Conservation (phyloP, 2,888 invertebrate genomes). For the Bibio marci region DNA sequence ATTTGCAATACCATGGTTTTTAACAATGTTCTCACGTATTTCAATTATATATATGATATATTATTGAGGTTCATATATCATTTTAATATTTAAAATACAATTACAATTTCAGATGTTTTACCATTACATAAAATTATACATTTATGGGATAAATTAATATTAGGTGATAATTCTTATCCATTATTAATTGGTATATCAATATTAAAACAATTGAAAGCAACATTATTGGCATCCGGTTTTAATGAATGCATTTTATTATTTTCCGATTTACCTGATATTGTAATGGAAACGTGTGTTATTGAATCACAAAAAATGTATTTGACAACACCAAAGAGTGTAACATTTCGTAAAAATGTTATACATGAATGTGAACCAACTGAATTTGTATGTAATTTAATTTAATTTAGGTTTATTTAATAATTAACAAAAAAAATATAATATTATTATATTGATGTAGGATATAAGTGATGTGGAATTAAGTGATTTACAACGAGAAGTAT, state of each 20-base stretch:
- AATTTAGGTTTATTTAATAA: conserved; percentile 2
- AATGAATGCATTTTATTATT: conserved; percentile 97
- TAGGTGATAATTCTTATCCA: conserved; percentile 87
- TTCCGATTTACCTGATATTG: conserved; percentile 96
- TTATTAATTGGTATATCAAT: conserved; percentile 90
- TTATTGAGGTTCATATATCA: background rate
- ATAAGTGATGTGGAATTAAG: conserved; percentile 49
- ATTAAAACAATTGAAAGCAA: conserved; percentile 68
- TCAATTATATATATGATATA: background rate
- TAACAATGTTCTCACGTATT: conserved; percentile 96
- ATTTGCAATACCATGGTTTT: conserved; percentile 97
- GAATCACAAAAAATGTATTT: conserved; percentile 76
- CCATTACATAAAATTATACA: conserved; percentile 95
- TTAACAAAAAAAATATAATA: conserved; percentile 3
- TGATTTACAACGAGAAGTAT: conserved; percentile 53
- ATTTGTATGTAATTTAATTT: conserved; percentile 22
- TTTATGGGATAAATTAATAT: conserved; percentile 89
- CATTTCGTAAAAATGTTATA: conserved; percentile 62
- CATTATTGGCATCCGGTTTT: conserved; percentile 77
- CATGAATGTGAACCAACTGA: conserved; percentile 22
- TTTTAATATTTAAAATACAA: background rate
- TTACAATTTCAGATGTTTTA: conserved; percentile 65
- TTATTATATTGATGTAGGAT: conserved; percentile 34
- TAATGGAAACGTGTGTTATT: conserved; percentile 81
- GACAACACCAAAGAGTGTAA: conserved; percentile 74